phyloP scores from a whole-genome alignment of 2,888 invertebrate genomes.

The Amaurobius ferox region DNA sequence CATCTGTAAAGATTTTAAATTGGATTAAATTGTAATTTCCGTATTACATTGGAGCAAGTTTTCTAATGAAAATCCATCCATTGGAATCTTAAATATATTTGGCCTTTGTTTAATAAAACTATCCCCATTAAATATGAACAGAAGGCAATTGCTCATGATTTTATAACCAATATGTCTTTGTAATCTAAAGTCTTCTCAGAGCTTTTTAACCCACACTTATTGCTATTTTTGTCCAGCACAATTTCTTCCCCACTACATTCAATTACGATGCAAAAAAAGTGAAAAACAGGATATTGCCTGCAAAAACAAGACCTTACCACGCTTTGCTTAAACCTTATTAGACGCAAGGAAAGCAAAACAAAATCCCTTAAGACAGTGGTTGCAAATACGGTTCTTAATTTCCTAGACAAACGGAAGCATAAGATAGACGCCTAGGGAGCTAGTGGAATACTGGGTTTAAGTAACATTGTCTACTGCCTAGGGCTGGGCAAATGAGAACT shows the following conservation, averaged over 20 bases:
- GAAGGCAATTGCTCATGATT: no score
- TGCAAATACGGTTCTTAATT: constrained; percentile 64
- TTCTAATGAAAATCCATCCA: no score
- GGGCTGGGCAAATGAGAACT: constrained; percentile 63
- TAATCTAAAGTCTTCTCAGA: no score
- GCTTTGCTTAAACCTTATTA: constrained; percentile 69
- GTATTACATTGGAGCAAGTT: no score
- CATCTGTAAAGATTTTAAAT: no score
- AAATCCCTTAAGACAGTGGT: constrained; percentile 34
- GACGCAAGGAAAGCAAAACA: constrained; percentile 32
- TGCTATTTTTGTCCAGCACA: no score
- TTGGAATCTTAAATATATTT: no score
- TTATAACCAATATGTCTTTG: no score
- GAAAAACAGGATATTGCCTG: constrained; percentile 62
- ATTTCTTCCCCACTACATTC: neutral
- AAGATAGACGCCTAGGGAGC: constrained; percentile 52
- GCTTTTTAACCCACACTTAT: no score
- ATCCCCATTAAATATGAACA: no score
- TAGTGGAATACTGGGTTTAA: constrained; percentile 34
- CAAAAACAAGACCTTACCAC: constrained; percentile 26
- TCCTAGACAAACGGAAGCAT: constrained; percentile 67
- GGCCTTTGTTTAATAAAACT: no score
- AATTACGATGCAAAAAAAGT: neutral
- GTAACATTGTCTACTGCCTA: constrained; percentile 35
- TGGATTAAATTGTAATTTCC: no score